Conservation (phyloP, 2,797 vertebrate genomes). For the Pseudochromis fuscus region DNA sequence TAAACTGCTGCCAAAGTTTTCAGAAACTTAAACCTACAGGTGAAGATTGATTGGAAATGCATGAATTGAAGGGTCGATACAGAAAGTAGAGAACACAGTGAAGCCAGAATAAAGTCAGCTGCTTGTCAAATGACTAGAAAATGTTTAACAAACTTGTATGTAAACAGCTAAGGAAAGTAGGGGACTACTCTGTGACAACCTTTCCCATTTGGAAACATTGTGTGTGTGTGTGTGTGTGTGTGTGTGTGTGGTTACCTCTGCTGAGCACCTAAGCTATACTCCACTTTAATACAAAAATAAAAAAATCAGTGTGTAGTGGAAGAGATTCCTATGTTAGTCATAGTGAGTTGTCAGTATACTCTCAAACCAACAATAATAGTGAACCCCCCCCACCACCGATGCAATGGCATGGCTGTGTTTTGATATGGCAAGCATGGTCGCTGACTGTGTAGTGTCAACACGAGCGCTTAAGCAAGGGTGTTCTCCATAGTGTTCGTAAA, state of each 20-base stretch:
- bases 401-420: constrained; percentile 75
- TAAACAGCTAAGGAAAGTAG: constrained; percentile 26
- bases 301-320: constrained; percentile 4
- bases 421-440: constrained; percentile 71
- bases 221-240: constrained; percentile 22
- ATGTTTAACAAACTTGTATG: constrained; percentile 10
- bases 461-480: constrained; percentile 65
- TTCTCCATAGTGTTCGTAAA: constrained; percentile 46
- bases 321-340: constrained; percentile 17
- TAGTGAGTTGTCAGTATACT: constrained; percentile 34
- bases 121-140: constrained; percentile 36
- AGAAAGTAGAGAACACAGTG: constrained; percentile 2
- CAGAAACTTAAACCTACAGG: not conserved
- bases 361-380: constrained; percentile 30
- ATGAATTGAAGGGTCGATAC: not conserved
- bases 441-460: constrained; percentile 74
- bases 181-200: constrained; percentile 4
- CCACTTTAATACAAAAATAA: not conserved
- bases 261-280: not conserved
- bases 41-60: not conserved
- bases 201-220: constrained; percentile 12
- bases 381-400: constrained; percentile 52
- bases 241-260: constrained; percentile 10
- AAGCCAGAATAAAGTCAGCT: constrained; percentile 37
- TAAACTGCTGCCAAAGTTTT: not conserved